Evolutionary conservation across 2,888 invertebrate species (phyloP), one percentile per base, ranked within the genome.

Genomic region (Blastobasis adustella): DNA sequence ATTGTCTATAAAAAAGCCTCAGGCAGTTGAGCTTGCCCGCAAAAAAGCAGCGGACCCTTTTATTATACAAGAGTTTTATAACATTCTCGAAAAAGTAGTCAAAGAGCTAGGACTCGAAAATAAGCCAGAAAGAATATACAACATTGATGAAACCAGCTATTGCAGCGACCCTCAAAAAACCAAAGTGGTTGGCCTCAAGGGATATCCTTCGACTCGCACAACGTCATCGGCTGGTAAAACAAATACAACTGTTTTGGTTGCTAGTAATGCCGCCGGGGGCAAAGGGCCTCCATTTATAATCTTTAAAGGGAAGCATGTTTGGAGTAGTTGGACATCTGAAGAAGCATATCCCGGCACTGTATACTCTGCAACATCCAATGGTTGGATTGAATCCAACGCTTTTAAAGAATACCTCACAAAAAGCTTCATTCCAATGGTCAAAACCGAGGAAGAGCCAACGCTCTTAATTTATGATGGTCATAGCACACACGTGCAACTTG

Each of bases 381-480:
- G 46, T 7, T 46, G 46, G 46, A 46, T 46, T 7, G 46, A 46
- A 36, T 37, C 9, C 54, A 53, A 51, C 47, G 62, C 61, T n/a
- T 69, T 66, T 51, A 52, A 55, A 53, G 60, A 62, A 51, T 67
- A 63, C 54, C 54, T 67, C 46, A 49, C 51, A 53, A 54, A 57
- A 38, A 56, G 53, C 56, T 65, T 46, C 5, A 48, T 64, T 9
- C 60, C 58, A 47, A 49, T 23, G 23, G 23, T 47, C 5, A 10
- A 36, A 46, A 6, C 7, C 23, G 36, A 46, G 5, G 61, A 62
- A 51, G 45, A 63, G 46, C 66, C 65, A 40, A 60, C 65, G 23
- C 56, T 67, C 37, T 49, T 68, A 36, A 58, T 71, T 40, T 66
- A 63, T 51, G 66, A 69, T 57, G 66, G 67, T 6, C 67, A 70